Evolutionary conservation across 2,113 vertebrate genomes (phyloP), one percentile per base, ranked within the genome.

Genomic region (Neotragus moschatus): DNA sequence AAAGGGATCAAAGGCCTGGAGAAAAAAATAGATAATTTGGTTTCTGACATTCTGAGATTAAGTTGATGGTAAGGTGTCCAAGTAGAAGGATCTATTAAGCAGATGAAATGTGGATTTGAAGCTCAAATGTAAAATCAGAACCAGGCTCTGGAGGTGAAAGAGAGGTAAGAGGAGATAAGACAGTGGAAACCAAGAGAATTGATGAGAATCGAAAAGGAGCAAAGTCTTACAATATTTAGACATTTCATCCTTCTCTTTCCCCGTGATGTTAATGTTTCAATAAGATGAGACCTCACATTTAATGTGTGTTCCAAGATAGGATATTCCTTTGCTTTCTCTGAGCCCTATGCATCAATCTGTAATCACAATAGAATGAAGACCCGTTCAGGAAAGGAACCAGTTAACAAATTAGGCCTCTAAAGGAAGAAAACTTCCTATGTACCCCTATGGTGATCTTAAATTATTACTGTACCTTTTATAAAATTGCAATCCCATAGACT

Each of bases 1-100:
- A 19, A 84, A 94, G n/a, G 94, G 39, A 90, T 94, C n/a, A 93
- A 84, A 80, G 21, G 45, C 36, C 85, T 75, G 13, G 36, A 61
- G 33, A 30, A 23, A 39, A 81, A 95, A 92, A 63, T 73, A 51
- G 3, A 51, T 87, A 70, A 45, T 73, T 90, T 96, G 16, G 3
- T 95, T 95, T 94, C 86, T 84, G 23, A 53, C n/a, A 95, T 92
- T 92, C 28, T 58, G 80, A 90, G 60, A 94, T 63, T 81, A 66
- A 95, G 58, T 58, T 92, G 51, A 45, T 94, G 30, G 49, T 88
- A 88, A 95, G 26, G 81, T 90, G 12, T 81, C 25, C 70, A 66
- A 8, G 43, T 51, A 77, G 36, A 88, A 60, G 61, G 36, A 45
- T 11, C 5, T 90, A 56, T 55, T 84, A 90, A 95, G 9, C 10